A percentile compares a stretch with the other conserved stretches of the same genome.
These are phyloP conservation scores for Saimiri boliviensis DNA, from an alignment of 2,113 vertebrate species.

Conservation along the genomic window DNA sequence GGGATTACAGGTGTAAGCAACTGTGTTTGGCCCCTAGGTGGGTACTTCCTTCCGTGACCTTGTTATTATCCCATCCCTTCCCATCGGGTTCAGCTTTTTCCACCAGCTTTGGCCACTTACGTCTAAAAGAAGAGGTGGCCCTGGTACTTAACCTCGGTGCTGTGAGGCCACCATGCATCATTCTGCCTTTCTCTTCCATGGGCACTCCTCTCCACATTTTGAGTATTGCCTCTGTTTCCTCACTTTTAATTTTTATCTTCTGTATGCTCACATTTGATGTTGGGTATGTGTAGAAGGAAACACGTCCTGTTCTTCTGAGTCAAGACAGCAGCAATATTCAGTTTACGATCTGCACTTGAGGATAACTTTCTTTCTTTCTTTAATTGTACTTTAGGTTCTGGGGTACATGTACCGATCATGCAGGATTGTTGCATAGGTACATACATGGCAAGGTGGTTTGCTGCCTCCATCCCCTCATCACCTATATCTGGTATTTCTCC, in stretches of 20 bases:
- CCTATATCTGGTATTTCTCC: no score
- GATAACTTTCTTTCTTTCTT: no score
- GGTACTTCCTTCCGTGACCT: rapidly evolving
- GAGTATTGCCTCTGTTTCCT: neutral
- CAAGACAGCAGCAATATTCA: neutral
- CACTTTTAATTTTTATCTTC: rapidly evolving
- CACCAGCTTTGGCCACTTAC: neutral
- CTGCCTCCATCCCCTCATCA: no score
- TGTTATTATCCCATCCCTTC: rapidly evolving
- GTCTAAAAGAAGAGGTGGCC: neutral
- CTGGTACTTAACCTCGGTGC: rapidly evolving
- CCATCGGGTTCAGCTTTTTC: rapidly evolving
- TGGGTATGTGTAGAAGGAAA: neutral
- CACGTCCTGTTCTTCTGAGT: rapidly evolving
- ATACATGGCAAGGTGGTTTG: no score
- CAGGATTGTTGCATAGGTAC: no score
- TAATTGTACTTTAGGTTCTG: no score
- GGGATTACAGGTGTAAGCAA: no score
- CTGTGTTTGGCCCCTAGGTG: no score
- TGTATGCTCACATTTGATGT: rapidly evolving
- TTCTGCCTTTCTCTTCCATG: neutral
- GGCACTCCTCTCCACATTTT: rapidly evolving
- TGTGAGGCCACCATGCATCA: rapidly evolving
- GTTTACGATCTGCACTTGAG: rapidly evolving
- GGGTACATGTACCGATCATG: no score